Base-by-base conservation (phyloP, 1,140 invertebrate species). In the Pissodes strobi region DNA sequence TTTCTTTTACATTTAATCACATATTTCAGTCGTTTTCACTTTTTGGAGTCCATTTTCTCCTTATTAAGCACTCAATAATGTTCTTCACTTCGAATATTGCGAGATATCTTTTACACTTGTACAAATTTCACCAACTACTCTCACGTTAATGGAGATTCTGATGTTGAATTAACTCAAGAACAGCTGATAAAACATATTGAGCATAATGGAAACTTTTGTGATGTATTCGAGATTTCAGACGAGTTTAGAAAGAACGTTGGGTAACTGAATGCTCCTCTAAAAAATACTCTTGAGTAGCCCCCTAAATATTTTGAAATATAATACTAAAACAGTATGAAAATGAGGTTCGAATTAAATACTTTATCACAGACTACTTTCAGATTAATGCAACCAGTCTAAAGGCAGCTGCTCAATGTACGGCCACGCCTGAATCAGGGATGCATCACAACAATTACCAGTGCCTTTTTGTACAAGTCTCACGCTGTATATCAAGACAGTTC, bases 281-380 rank as follows among this genome's bases (percentile, higher is more conserved):
- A 56, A 43, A 15, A 9, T 8, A 12, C n/a, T 10, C 27, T 38
- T 43, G 21, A 56, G 13, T 12, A 13, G 10, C 52, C 12, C 23
- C 37, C 17, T 30, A 3, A 30, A 46, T 46, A 37, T 19, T 23
- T 23, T 15, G 25, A 23, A 22, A 21, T 23, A 2, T 38, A 60
- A 49, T 49, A 60, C 55, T 21, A 41, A 41, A 39, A 51, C 9
- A 52, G 38, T 53, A 45, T 23, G 49, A 62, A 53, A 62, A 53
- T 43, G 48, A 62, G 30, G 34, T 52, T 52, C 34, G 30, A 49
- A 53, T 62, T 34, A 53, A 51, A 21, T 39, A 43, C n/a, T 62
- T 62, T 62, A 62, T 62, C 59, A 62, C 59, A 62, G 59, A 62
- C 59, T 62, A 62, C 59, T 22, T 52, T 38, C 21, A 43, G 21